phyloP scores from a whole-genome alignment of 2,797 vertebrate species.

The Anas acuta region DNA sequence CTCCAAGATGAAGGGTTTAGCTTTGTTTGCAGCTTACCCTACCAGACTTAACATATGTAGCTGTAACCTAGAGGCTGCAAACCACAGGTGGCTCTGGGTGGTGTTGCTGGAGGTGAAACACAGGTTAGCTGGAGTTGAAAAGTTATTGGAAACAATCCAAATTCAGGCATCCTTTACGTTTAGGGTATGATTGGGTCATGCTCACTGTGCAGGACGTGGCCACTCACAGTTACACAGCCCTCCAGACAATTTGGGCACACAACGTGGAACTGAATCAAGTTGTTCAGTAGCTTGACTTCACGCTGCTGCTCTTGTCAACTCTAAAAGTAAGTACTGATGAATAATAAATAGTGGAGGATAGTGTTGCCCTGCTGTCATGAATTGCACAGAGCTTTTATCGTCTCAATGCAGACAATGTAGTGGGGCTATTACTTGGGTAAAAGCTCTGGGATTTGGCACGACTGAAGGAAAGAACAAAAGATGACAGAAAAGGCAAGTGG shows the following conservation, averaged over 20 bases:
- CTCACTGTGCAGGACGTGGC: accelerated
- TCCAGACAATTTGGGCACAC: not conserved
- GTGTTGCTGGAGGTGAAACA: not conserved
- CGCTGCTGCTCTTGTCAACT: not conserved
- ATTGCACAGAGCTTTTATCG: not conserved
- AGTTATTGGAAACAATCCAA: not conserved
- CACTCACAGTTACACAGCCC: too few relatives aligned
- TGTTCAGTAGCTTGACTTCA: not conserved
- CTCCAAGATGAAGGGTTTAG: not conserved
- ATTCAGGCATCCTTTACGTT: not conserved
- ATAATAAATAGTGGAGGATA: slow-evolving; percentile 47
- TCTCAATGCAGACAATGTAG: not conserved
- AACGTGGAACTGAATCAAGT: not conserved
- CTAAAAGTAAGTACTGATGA: not conserved
- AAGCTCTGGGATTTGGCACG: slow-evolving; percentile 45
- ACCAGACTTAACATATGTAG: not conserved
- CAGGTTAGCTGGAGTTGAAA: not conserved
- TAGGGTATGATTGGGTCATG: accelerated
- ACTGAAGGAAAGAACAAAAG: slow-evolving; percentile 26
- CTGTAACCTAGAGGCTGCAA: not conserved
- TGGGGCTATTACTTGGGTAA: not conserved
- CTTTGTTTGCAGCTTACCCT: not conserved
- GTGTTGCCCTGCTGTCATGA: not conserved
- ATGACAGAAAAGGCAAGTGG: not conserved
- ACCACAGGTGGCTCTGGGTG: not conserved